phyloP scores from a whole-genome alignment of 2,888 invertebrate species.

The Scelioninae gen. 1 region DNA sequence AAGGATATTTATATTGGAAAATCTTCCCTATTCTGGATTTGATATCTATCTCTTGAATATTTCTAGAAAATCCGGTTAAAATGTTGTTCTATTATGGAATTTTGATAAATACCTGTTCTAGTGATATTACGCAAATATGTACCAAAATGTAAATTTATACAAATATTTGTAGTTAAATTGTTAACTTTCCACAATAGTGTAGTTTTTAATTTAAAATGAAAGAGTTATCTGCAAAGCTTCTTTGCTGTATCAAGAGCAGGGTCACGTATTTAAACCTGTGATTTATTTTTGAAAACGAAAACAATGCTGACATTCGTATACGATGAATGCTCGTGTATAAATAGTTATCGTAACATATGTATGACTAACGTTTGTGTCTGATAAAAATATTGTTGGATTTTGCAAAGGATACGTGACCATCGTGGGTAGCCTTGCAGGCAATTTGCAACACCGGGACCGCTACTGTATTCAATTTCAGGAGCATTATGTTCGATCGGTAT shows the following conservation, averaged over 20 bases:
- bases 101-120: too few species aligned
- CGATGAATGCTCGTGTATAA: slow-evolving; percentile 31
- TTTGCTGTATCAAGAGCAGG: slow-evolving; percentile 18
- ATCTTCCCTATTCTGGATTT: too few species aligned
- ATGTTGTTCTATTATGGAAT: too few species aligned
- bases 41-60: too few species aligned
- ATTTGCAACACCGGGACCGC: slow-evolving; percentile 53
- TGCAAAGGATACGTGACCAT: slow-evolving; percentile 50
- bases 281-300: slow-evolving; percentile 42
- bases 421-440: slow-evolving; percentile 44
- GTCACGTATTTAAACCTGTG: slow-evolving; percentile 23
- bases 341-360: slow-evolving; percentile 21
- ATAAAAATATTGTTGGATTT: slow-evolving; percentile 43
- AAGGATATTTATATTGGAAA: too few species aligned
- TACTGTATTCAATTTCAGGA: slow-evolving; percentile 62
- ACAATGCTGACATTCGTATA: slow-evolving; percentile 30
- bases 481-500: slow-evolving; percentile 61
- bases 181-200: too few species aligned
- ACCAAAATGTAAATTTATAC: too few species aligned
- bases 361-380: slow-evolving; percentile 24
- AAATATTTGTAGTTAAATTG: too few species aligned
- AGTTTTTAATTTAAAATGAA: too few species aligned
- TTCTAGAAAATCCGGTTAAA: too few species aligned
- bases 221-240: slow-evolving; percentile 5
- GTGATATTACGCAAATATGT: too few species aligned